These are phyloP conservation scores for Toxotes jaculatrix DNA, from an alignment of 2,113 vertebrate genomes.

Conservation along the genomic window DNA sequence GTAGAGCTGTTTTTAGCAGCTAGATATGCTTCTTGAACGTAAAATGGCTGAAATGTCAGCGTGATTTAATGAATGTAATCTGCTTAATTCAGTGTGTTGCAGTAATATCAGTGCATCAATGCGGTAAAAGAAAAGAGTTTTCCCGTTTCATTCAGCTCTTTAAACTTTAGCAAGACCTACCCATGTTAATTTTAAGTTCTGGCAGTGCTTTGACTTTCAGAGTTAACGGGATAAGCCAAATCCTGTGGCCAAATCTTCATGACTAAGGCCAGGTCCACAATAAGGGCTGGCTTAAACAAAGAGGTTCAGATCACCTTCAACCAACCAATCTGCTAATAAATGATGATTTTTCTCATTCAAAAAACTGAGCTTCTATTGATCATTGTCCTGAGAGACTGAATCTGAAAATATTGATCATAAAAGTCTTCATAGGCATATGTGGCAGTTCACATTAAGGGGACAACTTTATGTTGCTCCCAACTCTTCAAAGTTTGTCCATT, in stretches of 20 bases:
- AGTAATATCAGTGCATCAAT: not conserved
- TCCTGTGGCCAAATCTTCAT: not conserved
- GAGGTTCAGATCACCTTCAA: not conserved
- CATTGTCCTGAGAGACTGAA: not conserved
- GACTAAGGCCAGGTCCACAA: too few species aligned
- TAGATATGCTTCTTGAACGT: conserved; percentile 13
- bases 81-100: not conserved
- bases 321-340: not conserved
- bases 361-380: not conserved
- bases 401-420: not conserved
- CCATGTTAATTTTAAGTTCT: not conserved
- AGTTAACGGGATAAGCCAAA: not conserved
- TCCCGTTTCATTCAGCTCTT: not conserved
- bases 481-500: not conserved
- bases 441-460: not conserved
- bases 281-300: not conserved
- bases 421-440: not conserved
- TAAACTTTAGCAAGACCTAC: not conserved
- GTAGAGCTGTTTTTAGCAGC: conserved; percentile 12
- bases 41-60: conserved; percentile 12
- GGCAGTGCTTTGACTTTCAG: not conserved
- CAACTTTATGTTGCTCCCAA: not conserved
- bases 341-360: not conserved
- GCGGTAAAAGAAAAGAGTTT: not conserved
- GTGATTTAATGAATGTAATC: not conserved